phyloP scores from a whole-genome alignment of 2,797 vertebrate species.

The Silurus aristotelis region DNA sequence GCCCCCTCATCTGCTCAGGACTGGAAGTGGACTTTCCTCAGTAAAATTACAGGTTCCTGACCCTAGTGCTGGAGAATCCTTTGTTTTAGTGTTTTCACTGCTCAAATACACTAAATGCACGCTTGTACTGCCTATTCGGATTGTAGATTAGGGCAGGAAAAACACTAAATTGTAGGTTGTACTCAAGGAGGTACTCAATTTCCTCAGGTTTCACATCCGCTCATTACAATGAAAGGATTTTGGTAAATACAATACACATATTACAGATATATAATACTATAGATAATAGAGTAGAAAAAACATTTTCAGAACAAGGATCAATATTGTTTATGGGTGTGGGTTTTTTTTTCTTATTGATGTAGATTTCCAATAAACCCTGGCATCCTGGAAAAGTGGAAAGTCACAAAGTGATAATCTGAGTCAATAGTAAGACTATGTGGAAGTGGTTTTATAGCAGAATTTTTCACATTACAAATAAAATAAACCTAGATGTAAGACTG shows the following conservation, averaged over 20 bases:
- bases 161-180: neutral
- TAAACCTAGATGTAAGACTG: neutral
- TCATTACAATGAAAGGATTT: neutral
- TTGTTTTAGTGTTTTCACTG: neutral
- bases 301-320: too few species aligned
- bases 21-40: constrained; percentile 10
- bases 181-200: neutral
- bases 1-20: constrained; percentile 23
- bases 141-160: neutral
- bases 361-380: neutral
- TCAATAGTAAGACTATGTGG: too few species aligned
- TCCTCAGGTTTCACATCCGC: neutral
- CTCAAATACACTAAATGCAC: neutral
- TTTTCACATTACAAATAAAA: neutral
- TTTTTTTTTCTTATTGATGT: too few species aligned
- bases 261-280: neutral
- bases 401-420: too few species aligned
- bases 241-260: neutral
- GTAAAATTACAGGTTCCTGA: neutral
- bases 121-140: neutral
- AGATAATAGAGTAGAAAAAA: neutral
- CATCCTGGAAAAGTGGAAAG: neutral
- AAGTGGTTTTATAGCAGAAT: neutral
- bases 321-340: too few species aligned
- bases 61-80: neutral